Conservation (phyloP, 1,140 invertebrate species). For the Bacillus rossius region DNA sequence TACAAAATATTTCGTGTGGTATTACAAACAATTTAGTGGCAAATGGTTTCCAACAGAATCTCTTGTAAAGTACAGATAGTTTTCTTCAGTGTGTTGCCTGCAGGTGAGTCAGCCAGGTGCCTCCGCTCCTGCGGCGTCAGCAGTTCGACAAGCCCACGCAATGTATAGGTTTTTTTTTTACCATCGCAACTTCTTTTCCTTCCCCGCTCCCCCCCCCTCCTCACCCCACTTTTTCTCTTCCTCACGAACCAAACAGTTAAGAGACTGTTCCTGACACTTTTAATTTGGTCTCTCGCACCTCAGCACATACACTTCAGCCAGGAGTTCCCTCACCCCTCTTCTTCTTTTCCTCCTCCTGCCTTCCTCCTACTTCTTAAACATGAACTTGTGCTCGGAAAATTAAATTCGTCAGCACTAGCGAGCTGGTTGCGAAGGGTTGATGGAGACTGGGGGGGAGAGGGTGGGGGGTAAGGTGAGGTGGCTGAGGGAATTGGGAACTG, state of each 20-base stretch:
- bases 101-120: no score
- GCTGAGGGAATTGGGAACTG: no score
- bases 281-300: conserved; percentile 7
- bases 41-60: no score
- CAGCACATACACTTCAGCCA: not conserved
- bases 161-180: no score
- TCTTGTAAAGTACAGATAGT: no score
- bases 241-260: not conserved
- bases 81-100: no score
- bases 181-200: no score
- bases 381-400: conserved; percentile 11
- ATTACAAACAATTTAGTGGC: no score
- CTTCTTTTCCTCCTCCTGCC: not conserved
- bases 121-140: no score
- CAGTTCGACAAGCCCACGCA: no score
- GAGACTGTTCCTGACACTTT: conserved; percentile 14
- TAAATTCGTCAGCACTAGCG: conserved; percentile 12
- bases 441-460: not conserved
- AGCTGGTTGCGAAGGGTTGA: not conserved
- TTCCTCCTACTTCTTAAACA: conserved; percentile 14
- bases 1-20: no score
- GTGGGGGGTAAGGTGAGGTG: not conserved
- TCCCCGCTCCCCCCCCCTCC: not conserved
- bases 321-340: not conserved
- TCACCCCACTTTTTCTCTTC: not conserved